These are phyloP conservation scores for Drymonia ruficornis DNA, from an alignment of 2,888 invertebrate species.

Conservation along the genomic window DNA sequence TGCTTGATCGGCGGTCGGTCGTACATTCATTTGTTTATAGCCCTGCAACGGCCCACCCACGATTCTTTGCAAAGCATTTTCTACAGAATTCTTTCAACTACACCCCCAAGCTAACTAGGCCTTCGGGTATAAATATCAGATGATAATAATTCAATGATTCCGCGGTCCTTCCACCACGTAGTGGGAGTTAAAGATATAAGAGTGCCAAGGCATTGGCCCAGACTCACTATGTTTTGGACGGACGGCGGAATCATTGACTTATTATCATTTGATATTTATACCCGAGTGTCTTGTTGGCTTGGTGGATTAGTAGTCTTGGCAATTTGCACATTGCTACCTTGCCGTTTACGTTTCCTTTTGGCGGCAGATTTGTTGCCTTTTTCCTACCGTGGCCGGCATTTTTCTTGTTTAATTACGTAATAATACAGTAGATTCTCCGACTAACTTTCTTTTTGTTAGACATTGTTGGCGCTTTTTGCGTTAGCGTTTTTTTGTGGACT, in stretches of 20 bases:
- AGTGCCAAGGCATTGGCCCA: no score
- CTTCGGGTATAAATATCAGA: no score
- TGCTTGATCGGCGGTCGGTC: conserved; percentile 60
- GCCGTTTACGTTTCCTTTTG: conserved; percentile 71
- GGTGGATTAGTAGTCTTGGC: no score
- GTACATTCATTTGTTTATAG: conserved; percentile 76
- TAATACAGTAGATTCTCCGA: conserved; percentile 52
- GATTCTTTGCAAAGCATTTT: conserved; percentile 30
- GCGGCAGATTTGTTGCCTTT: conserved; percentile 70
- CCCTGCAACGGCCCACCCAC: conserved; percentile 60
- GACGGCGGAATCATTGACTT: no score
- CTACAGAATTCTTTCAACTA: conserved; percentile 39
- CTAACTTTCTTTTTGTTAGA: conserved; percentile 27
- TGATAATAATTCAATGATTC: no score
- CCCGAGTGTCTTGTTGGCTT: no score
- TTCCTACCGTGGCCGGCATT: conserved; percentile 51
- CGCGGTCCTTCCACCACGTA: no score
- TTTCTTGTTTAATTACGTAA: conserved; percentile 67
- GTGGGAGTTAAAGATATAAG: no score
- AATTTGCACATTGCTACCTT: conserved; percentile 66
- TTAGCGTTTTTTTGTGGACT: conserved; percentile 18
- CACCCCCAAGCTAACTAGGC: no score
- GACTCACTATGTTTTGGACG: no score
- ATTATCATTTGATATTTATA: no score
- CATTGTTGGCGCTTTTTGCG: conserved; percentile 28